A percentile compares a stretch with the other conserved stretches of the same genome.
phyloP scores from a whole-genome alignment of 2,797 vertebrate species.

The Lagocephalus sceleratus region DNA sequence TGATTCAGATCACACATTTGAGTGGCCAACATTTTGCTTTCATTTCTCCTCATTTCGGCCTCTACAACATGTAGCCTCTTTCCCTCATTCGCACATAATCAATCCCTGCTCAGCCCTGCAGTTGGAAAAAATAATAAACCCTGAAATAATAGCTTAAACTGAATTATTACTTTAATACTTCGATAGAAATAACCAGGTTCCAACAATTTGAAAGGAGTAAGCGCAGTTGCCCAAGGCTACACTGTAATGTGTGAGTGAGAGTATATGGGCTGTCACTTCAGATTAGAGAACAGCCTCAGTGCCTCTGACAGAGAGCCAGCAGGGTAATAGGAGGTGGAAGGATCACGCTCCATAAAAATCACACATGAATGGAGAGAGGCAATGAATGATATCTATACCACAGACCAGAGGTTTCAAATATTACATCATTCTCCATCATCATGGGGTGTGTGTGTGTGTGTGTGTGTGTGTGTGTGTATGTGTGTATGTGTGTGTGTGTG shows the following conservation, averaged over 20 bases:
- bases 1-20: not conserved
- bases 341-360: conserved; percentile 96
- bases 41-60: conserved; percentile 4
- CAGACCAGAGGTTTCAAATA: too few species aligned
- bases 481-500: not conserved
- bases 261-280: conserved; percentile 97
- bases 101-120: conserved; percentile 42
- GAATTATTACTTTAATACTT: conserved; percentile 99
- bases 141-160: conserved; percentile 95
- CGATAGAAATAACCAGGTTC: conserved; percentile 99
- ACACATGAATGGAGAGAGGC: conserved; percentile 82
- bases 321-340: conserved; percentile 91
- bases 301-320: conserved; percentile 91
- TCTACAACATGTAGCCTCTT: conserved; percentile 3
- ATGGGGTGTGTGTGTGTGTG: too few species aligned
- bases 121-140: conserved; percentile 44
- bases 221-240: conserved; percentile 88
- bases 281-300: conserved; percentile 91
- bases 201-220: conserved; percentile 94
- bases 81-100: conserved; percentile 41
- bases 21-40: not conserved
- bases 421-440: conserved; percentile 30
- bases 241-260: conserved; percentile 93
- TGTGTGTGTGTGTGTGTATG: conserved; percentile 2
- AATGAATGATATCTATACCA: conserved; percentile 40